Evolutionary conservation across 2,888 invertebrate species (phyloP).

Genomic region (Osmoderma eremita): DNA sequence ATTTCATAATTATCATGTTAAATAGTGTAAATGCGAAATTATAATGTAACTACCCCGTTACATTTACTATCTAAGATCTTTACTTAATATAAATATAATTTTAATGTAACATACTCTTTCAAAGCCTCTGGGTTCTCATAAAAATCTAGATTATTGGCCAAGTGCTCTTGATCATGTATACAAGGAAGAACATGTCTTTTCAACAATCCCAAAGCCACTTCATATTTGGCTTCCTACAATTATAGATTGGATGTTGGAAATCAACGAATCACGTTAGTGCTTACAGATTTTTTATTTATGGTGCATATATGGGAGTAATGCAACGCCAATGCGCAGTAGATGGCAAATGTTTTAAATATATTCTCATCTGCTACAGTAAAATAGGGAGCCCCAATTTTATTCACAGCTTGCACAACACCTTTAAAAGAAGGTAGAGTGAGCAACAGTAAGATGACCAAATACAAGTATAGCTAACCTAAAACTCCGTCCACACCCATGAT

Average conservation of each 20-base stretch:
- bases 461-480: slow-evolving; percentile 61
- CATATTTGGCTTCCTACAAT: slow-evolving; percentile 41
- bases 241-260: slow-evolving; percentile 17
- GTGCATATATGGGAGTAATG: slow-evolving; percentile 68
- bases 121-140: slow-evolving; percentile 64
- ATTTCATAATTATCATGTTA: too few species aligned
- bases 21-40: too few species aligned
- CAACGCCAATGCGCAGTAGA: slow-evolving; percentile 69
- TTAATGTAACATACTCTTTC: slow-evolving; percentile 65
- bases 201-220: slow-evolving; percentile 56
- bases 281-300: slow-evolving; percentile 65
- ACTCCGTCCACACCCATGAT: slow-evolving; percentile 66
- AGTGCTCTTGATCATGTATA: slow-evolving; percentile 64
- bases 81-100: too few species aligned
- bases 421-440: slow-evolving; percentile 39
- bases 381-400: slow-evolving; percentile 65
- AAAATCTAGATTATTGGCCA: slow-evolving; percentile 62
- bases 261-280: slow-evolving; percentile 34
- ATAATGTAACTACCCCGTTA: too few species aligned
- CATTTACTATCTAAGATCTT: too few species aligned
- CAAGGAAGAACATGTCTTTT: slow-evolving; percentile 67
- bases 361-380: slow-evolving; percentile 68
- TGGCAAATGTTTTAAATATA: slow-evolving; percentile 68
- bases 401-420: slow-evolving; percentile 71
- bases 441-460: neutral